Evolutionary conservation across 2,797 vertebrate genomes (phyloP).

Genomic region (Leptatherina wallacei): DNA sequence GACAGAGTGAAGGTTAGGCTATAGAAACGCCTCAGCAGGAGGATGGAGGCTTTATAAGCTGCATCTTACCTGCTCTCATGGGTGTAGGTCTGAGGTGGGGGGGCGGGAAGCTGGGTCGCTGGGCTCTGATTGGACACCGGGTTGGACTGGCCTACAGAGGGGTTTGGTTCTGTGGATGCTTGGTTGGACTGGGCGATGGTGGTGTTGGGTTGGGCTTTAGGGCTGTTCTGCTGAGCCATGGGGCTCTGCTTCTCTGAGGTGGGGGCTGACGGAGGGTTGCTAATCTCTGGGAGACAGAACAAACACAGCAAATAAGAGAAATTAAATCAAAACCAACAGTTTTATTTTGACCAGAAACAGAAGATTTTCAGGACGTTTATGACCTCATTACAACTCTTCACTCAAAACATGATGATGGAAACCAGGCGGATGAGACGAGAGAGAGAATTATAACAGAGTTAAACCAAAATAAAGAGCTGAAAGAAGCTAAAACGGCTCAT

Average conservation of each 20-base stretch:
- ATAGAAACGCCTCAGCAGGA: conserved; percentile 35
- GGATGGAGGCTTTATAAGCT: neutral
- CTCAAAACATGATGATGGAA: neutral
- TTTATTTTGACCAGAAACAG: conserved; percentile 7
- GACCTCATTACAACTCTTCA: neutral
- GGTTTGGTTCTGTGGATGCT: conserved; percentile 52
- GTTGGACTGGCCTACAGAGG: conserved; percentile 77
- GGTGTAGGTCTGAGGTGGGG: conserved; percentile 88
- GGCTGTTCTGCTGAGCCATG: conserved; percentile 92
- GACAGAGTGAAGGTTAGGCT: conserved; percentile 38
- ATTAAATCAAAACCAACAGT: neutral
- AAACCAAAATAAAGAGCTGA: too few relatives aligned
- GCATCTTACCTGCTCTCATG: conserved; percentile 91
- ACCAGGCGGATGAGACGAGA: neutral
- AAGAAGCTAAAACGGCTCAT: too few relatives aligned
- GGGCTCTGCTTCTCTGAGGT: conserved; percentile 97
- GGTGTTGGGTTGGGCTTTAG: conserved; percentile 83
- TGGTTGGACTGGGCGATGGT: conserved; percentile 81
- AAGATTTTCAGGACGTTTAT: neutral
- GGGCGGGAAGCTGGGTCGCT: conserved; percentile 79
- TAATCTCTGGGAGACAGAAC: conserved; percentile 84
- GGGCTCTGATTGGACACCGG: conserved; percentile 88
- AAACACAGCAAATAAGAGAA: neutral
- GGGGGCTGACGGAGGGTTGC: conserved; percentile 91
- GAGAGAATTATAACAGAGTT: too few relatives aligned